Base-by-base conservation (phyloP, 2,797 vertebrate genomes). In the Ptychobarbus kaznakovi region DNA sequence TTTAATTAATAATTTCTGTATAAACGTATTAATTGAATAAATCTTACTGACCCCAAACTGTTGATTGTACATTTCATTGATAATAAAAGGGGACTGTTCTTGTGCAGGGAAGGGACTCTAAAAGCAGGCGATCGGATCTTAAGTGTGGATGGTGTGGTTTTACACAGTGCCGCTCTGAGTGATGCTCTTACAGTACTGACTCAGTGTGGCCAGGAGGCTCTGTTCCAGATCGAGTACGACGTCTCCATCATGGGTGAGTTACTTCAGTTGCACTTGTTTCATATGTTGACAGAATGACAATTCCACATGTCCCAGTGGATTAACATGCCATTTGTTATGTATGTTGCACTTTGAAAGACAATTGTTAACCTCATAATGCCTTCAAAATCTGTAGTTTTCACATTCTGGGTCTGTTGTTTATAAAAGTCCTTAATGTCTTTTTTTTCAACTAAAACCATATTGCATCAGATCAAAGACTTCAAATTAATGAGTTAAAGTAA, bases 161-260 rank as follows among this genome's bases (percentile, higher is more conserved):
- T 99, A 87, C 97, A 97, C 44, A 97, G 93, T 18, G 95, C 96
- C 89, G 95, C 92, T 91, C 98, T 98, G 0, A 93, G 94, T 0
- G 96, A 97, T 0, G 96, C 97, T 9, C 95, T 98, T 73, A 95
- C 93, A 32, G 94, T 98, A 69, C 92, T 99, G 87, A 91, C 93
- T 53, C 97, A 98, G 91, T 97, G 97, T 77, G 96, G 96, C 84
- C 97, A 98, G 49, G 97, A 99, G 89, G 98, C 98, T 0, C 94
- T 98, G 69, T 97, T 99, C 92, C 97, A 97, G 92, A 97, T 98
- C 0, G 98, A 99, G 91, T 99, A 99, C 0, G 98, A 99, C 2
- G 97, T 99, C 90, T 94, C 96, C 18, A 95, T 98, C 83, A 97
- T 98, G 93, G 97, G 98, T 99, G 93, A 94, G 93, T 84, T 53